phyloP scores from a whole-genome alignment of 2,797 vertebrate species.

The Sebastes oblongus region DNA sequence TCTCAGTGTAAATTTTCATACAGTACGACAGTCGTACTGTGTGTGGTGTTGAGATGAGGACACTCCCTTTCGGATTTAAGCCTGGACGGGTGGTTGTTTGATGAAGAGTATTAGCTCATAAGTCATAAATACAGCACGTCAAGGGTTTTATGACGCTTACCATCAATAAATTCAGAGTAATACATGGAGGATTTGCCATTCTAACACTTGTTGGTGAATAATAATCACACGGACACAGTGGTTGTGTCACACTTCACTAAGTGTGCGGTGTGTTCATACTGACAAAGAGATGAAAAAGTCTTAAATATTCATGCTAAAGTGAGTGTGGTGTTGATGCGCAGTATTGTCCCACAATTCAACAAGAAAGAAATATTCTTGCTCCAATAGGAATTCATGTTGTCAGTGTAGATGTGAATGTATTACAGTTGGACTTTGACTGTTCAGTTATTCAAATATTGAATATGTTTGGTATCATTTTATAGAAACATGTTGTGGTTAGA shows the following conservation, averaged over 20 bases:
- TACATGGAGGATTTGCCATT: background rate
- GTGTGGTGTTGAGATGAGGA: background rate
- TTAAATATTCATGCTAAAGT: background rate
- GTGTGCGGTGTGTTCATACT: background rate
- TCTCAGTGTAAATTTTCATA: background rate
- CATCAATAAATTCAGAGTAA: conserved; percentile 9
- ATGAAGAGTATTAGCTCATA: background rate
- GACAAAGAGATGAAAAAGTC: background rate
- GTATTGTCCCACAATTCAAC: background rate
- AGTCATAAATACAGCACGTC: background rate
- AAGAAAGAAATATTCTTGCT: background rate
- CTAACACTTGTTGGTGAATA: background rate
- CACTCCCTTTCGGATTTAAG: background rate
- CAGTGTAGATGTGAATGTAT: background rate
- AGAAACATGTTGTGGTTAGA: background rate
- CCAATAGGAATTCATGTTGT: background rate
- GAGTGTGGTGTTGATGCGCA: background rate
- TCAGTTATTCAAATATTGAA: background rate
- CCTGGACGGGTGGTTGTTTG: background rate
- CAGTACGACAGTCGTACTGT: background rate
- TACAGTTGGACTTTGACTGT: background rate
- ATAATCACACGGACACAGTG: background rate
- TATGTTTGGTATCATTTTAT: background rate
- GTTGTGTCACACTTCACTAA: background rate
- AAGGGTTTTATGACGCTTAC: conserved; percentile 9